Evolutionary conservation across 2,113 vertebrate species (phyloP), one percentile per base, ranked within the genome.

Genomic region (Suricata suricatta): DNA sequence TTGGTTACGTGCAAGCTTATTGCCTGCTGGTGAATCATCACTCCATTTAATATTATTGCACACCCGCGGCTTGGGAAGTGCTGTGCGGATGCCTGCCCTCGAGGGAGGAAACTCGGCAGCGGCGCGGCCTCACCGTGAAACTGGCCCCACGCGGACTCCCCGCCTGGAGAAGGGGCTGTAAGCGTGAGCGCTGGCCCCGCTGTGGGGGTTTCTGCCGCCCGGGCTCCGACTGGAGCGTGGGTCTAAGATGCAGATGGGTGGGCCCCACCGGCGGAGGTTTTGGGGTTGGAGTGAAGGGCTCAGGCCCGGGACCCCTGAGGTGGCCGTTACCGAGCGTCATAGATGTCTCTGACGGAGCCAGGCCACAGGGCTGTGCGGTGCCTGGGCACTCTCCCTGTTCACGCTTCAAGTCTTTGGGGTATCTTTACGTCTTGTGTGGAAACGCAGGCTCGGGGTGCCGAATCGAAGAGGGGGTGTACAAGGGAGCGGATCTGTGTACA

Each of bases 1-100:
- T 79, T 31, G 10, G 76, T 92, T 80, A 47, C 6, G 0, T 68
- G 38, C 25, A 47, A 84, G 33, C 82, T 7, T 57, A 4, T 74
- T 50, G 13, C 41, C 85, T 95, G 63, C 44, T 12, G 47, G 87
- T 96, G 95, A 96, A 87, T 97, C 93, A 95, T 87, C 64, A 0
- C 50, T 44, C 89, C 64, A 1, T 54, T 89, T 97, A 96, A 84
- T 92, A 87, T 97, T 98, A 96, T 96, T 92, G 87, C 81, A 52
- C 41, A 35, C 96, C 91, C 54, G 66, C 82, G 5, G 85, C 88
- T 47, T 63, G 71, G 68, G 25, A 27, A 91, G 27, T 19, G 35
- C 71, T 2, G 0, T 44, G 4, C 1, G 69, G 74, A 54, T 50
- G 25, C 86, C 60, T 85, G 95, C 92, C 93, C 82, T 97, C 41